phyloP scores from a whole-genome alignment of 2,113 vertebrate species.

The Vanacampus margaritifer region DNA sequence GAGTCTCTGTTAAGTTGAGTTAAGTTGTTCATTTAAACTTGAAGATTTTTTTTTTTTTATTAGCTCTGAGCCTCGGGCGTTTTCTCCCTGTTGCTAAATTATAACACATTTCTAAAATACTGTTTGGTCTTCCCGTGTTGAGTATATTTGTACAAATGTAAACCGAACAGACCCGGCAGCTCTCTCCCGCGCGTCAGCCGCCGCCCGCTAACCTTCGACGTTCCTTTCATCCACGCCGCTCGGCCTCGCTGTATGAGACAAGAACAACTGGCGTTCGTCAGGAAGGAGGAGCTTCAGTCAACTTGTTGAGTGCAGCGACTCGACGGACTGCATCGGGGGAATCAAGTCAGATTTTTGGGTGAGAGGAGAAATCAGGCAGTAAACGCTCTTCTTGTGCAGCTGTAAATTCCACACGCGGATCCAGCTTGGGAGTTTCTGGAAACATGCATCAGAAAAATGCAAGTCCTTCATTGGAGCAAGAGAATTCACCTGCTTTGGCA shows the following conservation, averaged over 20 bases:
- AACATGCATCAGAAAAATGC: background rate
- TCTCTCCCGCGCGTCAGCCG: background rate
- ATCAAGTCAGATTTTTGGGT: background rate
- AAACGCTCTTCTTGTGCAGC: background rate
- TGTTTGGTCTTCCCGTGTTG: background rate
- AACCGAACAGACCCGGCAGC: background rate
- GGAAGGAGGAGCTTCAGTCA: conserved; percentile 7
- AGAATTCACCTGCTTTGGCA: background rate
- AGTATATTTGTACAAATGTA: background rate
- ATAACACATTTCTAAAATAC: background rate
- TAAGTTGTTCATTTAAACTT: background rate
- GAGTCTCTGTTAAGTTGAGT: background rate
- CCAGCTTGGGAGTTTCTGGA: conserved; percentile 10
- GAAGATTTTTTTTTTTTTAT: too few species aligned
- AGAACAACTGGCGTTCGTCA: conserved; percentile 17
- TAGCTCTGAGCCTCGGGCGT: background rate
- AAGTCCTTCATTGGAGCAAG: background rate
- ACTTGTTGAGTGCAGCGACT: conserved; percentile 18
- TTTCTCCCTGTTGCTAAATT: background rate
- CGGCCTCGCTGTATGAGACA: conserved; percentile 32
- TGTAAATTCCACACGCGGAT: conserved; percentile 30
- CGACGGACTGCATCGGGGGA: background rate
- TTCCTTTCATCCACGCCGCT: conserved; percentile 4
- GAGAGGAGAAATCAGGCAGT: background rate
- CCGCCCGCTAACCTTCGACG: background rate